Evolutionary conservation across 2,113 vertebrate genomes (phyloP).

Genomic region (Helogale parvula): DNA sequence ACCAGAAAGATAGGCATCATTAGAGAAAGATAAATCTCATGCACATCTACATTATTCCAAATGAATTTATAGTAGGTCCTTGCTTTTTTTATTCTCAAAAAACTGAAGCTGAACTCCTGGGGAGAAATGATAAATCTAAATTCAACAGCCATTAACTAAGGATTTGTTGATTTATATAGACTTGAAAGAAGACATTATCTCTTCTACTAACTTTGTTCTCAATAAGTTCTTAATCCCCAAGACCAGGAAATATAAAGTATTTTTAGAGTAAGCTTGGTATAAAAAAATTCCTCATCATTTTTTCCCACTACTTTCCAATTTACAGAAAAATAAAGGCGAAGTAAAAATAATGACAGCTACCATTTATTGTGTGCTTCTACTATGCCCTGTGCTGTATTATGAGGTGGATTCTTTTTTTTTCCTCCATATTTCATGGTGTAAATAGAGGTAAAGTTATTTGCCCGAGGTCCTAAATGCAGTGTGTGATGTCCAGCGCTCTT

Average conservation of each 20-base stretch:
- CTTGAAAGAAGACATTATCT: background rate
- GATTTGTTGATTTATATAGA: background rate
- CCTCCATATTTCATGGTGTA: background rate
- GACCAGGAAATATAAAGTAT: background rate
- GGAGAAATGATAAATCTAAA: background rate
- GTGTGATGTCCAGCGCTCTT: background rate
- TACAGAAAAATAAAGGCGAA: conserved; percentile 6
- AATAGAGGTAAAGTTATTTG: background rate
- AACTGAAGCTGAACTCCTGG: background rate
- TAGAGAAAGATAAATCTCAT: background rate
- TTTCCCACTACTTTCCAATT: background rate
- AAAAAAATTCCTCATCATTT: background rate
- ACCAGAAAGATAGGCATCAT: background rate
- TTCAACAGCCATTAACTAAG: background rate
- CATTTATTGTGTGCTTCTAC: background rate
- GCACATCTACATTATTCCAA: background rate
- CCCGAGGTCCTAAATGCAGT: background rate
- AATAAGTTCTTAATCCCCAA: background rate
- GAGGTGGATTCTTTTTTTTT: too few relatives aligned
- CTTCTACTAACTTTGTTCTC: background rate
- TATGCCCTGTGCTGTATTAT: too few relatives aligned
- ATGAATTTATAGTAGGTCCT: background rate
- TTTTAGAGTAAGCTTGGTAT: background rate
- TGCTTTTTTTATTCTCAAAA: background rate
- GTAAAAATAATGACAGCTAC: background rate